Percentiles rank a stretch among this genome's conserved stretches.
Conservation (phyloP, 1,140 invertebrate genomes). For the Adelges cooleyi region DNA sequence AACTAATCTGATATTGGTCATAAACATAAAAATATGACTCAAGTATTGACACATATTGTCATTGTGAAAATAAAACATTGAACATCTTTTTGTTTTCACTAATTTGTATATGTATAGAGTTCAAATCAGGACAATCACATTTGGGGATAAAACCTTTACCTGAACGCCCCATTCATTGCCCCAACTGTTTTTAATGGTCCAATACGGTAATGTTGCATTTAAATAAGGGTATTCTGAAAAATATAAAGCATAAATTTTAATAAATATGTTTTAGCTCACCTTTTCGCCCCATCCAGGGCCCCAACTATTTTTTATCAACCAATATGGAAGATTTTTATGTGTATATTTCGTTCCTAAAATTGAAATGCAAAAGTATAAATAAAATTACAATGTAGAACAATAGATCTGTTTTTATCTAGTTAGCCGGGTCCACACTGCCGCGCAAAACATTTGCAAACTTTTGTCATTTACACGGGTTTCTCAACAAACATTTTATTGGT, state of each 20-base stretch:
- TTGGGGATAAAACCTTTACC: constrained; percentile 41
- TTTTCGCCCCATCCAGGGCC: constrained; percentile 68
- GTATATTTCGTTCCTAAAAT: constrained; percentile 33
- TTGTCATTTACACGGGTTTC: no score
- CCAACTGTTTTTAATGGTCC: constrained; percentile 93
- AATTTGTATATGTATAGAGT: no score
- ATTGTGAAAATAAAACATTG: no score
- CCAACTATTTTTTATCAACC: constrained; percentile 93
- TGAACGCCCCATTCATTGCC: constrained; percentile 68
- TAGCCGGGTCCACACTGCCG: no score
- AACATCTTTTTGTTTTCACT: no score
- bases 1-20: no score
- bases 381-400: not conserved
- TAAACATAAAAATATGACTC: no score
- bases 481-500: no score
- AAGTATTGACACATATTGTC: no score
- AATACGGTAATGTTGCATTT: constrained; percentile 72
- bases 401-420: not conserved
- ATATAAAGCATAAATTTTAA: constrained; percentile 34
- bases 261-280: constrained; percentile 37
- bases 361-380: not conserved
- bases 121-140: constrained; percentile 87
- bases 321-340: constrained; percentile 57
- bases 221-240: constrained; percentile 66
- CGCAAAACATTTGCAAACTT: no score